Evolutionary conservation across 2,113 vertebrate species (phyloP).

Genomic region (Anser cygnoides): DNA sequence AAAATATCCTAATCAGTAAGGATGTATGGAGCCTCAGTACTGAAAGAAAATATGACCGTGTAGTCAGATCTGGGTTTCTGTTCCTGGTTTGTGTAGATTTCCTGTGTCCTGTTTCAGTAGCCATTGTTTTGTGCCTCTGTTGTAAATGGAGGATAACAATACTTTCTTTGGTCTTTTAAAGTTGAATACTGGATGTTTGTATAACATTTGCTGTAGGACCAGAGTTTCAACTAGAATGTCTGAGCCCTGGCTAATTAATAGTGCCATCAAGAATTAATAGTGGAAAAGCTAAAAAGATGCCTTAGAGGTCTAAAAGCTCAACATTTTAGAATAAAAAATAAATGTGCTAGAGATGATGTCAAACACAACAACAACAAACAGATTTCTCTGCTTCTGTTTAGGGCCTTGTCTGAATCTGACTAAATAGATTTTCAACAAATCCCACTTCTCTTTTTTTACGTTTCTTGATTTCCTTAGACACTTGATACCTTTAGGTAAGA

Average conservation of each 20-base stretch:
- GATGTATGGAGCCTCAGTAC: neutral
- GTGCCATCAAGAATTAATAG: neutral
- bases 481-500: neutral
- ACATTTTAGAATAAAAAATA: neutral
- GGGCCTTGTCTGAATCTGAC: neutral
- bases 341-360: neutral
- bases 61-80: neutral
- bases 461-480: neutral
- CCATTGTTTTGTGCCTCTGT: neutral
- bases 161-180: neutral
- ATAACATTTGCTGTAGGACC: neutral
- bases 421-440: neutral
- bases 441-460: neutral
- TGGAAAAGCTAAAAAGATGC: neutral
- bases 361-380: neutral
- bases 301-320: neutral
- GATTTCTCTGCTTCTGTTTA: neutral
- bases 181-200: neutral
- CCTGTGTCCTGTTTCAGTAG: fast-evolving
- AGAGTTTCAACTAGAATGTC: neutral
- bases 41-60: neutral
- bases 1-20: neutral
- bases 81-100: neutral
- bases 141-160: neutral
- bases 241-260: neutral